Conservation (phyloP, 2,113 vertebrate species). For the Mionectes macconnelli region DNA sequence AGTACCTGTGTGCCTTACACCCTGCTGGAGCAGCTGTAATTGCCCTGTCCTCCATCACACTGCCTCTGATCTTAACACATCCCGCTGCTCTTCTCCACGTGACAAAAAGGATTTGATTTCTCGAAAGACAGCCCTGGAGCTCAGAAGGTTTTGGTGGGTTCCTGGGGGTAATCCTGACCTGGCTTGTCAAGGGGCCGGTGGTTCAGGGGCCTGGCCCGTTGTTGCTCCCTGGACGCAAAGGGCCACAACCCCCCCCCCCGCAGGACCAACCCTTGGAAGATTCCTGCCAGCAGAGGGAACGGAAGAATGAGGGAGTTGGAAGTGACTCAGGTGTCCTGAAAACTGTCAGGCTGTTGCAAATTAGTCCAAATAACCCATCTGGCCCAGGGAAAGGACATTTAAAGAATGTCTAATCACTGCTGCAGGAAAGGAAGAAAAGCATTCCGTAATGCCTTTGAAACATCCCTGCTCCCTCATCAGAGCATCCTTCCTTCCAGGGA, state of each 20-base stretch:
- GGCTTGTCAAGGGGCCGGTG: background rate
- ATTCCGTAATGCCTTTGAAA: background rate
- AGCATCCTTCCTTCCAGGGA: background rate
- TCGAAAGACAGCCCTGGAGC: background rate
- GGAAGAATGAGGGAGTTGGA: slow-evolving; percentile 24
- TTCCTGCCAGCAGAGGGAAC: background rate
- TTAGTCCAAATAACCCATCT: slow-evolving; percentile 45
- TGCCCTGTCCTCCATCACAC: background rate
- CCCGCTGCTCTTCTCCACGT: background rate
- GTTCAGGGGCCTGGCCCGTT: rapidly evolving
- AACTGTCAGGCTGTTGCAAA: background rate
- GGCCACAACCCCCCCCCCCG: background rate
- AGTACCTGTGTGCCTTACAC: background rate
- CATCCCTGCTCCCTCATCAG: background rate
- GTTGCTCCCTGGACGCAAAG: background rate
- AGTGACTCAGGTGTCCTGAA: slow-evolving; percentile 15
- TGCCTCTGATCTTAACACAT: background rate
- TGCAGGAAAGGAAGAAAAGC: background rate
- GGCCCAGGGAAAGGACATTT: background rate
- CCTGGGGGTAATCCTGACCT: rapidly evolving
- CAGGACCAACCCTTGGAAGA: background rate
- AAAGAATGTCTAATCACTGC: background rate
- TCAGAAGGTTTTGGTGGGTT: background rate
- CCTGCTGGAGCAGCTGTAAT: background rate
- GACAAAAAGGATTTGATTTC: background rate